Percentiles rank a stretch among this genome's conserved stretches.
phyloP scores from a whole-genome alignment of 2,888 invertebrate species.

The Teleiodes luculella region DNA sequence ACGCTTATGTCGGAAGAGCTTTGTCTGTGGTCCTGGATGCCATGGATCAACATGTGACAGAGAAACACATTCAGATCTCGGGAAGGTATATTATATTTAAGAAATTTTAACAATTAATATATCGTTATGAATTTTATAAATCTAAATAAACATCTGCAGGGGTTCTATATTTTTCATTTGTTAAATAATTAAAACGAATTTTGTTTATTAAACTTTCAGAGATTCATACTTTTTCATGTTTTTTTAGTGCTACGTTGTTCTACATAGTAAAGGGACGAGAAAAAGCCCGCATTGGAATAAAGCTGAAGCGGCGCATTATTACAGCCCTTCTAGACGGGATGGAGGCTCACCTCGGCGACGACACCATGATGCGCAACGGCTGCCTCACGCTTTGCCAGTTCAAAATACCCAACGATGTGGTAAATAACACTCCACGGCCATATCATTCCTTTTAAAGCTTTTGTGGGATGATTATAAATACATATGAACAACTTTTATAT shows the following conservation, averaged over 20 bases:
- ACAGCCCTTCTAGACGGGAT: slow-evolving; percentile 91
- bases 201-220: too few species aligned
- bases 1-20: slow-evolving; percentile 85
- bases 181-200: too few species aligned
- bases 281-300: slow-evolving; percentile 83
- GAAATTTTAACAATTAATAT: slow-evolving; percentile 3
- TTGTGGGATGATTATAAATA: not conserved
- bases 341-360: slow-evolving; percentile 90
- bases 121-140: too few species aligned
- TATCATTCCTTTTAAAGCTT: not conserved
- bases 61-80: slow-evolving; percentile 95
- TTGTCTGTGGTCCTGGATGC: slow-evolving; percentile 90
- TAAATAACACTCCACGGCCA: slow-evolving; percentile 61
- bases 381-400: slow-evolving; percentile 97
- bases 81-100: slow-evolving; percentile 82
- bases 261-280: slow-evolving; percentile 95
- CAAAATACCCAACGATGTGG: slow-evolving; percentile 96
- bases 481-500: too few species aligned
- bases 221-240: too few species aligned
- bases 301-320: slow-evolving; percentile 88
- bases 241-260: slow-evolving; percentile 91
- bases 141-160: too few species aligned
- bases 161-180: too few species aligned
- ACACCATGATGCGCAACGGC: slow-evolving; percentile 97
- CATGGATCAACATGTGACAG: slow-evolving; percentile 91